Evolutionary conservation across 2,113 vertebrate genomes (phyloP).

Genomic region (Acrocephalus kingi): DNA sequence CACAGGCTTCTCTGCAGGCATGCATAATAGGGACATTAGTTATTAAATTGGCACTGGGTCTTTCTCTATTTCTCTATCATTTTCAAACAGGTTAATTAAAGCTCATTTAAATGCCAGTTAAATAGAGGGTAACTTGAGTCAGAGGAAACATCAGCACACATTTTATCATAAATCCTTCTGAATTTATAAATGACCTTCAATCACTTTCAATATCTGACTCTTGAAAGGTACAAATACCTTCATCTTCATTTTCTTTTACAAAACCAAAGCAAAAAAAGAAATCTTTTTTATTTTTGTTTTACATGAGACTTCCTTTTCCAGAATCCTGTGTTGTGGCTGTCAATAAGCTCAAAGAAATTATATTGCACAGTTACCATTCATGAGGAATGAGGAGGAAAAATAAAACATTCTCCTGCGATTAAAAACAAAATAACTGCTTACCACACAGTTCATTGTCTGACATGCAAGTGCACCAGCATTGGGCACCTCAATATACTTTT

Average conservation of each 20-base stretch:
- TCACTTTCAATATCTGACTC: background rate
- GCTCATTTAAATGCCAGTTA: background rate
- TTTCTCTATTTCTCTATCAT: conserved; percentile 19
- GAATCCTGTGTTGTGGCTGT: background rate
- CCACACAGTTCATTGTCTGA: background rate
- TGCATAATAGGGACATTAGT: background rate
- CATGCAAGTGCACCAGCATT: rapidly evolving
- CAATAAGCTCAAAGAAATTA: background rate
- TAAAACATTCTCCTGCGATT: background rate
- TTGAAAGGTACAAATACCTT: background rate
- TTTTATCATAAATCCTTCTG: background rate
- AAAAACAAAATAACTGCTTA: background rate
- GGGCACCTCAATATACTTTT: background rate
- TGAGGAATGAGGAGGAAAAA: background rate
- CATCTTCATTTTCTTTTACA: background rate
- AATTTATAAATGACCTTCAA: background rate
- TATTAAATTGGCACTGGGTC: background rate
- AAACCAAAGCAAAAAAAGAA: background rate
- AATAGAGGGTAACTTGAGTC: background rate
- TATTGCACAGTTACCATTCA: background rate
- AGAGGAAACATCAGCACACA: background rate
- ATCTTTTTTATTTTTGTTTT: background rate
- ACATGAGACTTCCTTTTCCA: background rate
- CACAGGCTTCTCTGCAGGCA: background rate
- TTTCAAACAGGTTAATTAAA: conserved; percentile 36